Conservation (phyloP, 2,888 invertebrate species). For the Phaedon cochleariae region DNA sequence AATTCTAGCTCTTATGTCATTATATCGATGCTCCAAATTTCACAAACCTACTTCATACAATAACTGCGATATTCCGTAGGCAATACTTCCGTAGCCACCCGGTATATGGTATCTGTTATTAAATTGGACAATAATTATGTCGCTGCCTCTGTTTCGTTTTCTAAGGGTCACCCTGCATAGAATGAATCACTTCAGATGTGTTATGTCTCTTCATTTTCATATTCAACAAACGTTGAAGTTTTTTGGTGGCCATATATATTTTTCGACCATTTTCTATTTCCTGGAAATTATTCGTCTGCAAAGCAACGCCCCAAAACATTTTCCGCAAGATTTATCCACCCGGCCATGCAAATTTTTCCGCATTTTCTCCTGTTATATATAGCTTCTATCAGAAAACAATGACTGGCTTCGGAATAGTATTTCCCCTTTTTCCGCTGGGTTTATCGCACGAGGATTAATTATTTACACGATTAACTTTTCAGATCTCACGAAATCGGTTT, state of each 20-base stretch:
- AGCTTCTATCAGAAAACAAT: constrained; percentile 5
- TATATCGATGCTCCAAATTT: too few species aligned
- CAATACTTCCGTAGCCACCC: too few species aligned
- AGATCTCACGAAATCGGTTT: constrained; percentile 10
- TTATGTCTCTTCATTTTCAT: too few species aligned
- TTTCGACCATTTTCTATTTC: not conserved
- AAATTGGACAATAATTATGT: too few species aligned
- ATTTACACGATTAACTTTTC: constrained; percentile 3
- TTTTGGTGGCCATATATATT: not conserved
- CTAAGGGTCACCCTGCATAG: too few species aligned
- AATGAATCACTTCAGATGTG: too few species aligned
- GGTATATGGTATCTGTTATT: too few species aligned
- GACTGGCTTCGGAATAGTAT: not conserved
- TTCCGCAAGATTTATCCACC: constrained; percentile 12
- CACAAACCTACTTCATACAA: too few species aligned
- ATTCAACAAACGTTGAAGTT: not conserved
- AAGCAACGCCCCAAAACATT: not conserved
- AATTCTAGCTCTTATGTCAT: too few species aligned
- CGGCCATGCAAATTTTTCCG: constrained; percentile 12
- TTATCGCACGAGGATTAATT: constrained; percentile 12
- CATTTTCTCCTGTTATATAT: constrained; percentile 6
- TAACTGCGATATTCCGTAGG: too few species aligned
- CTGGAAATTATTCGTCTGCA: constrained; percentile 3
- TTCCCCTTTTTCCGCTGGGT: not conserved
- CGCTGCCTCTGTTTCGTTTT: too few species aligned